phyloP scores from a whole-genome alignment of 1,140 invertebrate species.

The Eufriesea mexicana region DNA sequence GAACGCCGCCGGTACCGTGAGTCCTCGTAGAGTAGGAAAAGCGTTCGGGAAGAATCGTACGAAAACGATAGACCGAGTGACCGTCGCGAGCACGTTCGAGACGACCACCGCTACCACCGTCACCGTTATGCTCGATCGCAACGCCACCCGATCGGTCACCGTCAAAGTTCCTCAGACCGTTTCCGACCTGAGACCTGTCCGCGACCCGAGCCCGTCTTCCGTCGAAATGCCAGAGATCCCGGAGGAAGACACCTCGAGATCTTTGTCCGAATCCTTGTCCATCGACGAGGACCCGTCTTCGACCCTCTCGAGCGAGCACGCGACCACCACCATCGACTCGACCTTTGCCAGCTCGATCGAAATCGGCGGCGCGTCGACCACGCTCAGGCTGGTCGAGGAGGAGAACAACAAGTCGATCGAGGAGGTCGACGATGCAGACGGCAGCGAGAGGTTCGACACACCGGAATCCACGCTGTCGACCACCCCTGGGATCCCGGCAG shows the following conservation, averaged over 20 bases:
- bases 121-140: no score
- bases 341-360: conserved; percentile 31
- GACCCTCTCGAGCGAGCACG: conserved; percentile 38
- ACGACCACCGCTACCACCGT: background rate
- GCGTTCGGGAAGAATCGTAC: conserved; percentile 26
- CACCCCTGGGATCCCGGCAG: conserved; percentile 32
- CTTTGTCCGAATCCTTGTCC: conserved; percentile 16
- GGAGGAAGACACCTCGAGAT: conserved; percentile 31
- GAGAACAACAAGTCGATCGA: conserved; percentile 20
- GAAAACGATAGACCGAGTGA: background rate
- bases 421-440: background rate
- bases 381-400: conserved; percentile 25
- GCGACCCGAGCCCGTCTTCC: conserved; percentile 7
- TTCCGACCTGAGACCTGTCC: conserved; percentile 38
- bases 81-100: background rate
- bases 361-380: conserved; percentile 43
- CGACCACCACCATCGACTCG: conserved; percentile 27
- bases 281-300: conserved; percentile 47
- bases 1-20: background rate
- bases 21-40: conserved; percentile 32
- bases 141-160: no score
- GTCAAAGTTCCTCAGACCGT: conserved; percentile 52
- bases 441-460: conserved; percentile 17
- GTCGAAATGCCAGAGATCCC: background rate
- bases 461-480: background rate